Base-by-base conservation (phyloP, 2,113 vertebrate genomes). In the Dendropsophus ebraccatus region DNA sequence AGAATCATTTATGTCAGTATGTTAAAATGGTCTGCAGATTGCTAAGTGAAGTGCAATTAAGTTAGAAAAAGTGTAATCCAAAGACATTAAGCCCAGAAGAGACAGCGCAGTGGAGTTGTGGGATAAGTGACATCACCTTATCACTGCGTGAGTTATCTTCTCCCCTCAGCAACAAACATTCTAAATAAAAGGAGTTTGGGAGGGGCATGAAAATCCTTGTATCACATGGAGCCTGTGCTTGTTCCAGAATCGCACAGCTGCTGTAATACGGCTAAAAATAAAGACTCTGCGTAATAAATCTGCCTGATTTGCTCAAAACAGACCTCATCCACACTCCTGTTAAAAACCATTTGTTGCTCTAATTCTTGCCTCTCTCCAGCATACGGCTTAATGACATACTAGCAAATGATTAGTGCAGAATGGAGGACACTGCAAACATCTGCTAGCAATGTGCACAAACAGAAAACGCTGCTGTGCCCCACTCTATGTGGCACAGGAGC, bases 131-230 rank as follows among this genome's bases (percentile, higher is more conserved):
- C 60, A 69, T 81, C 37, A 81, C 45, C 45, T 67, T 67, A 81
- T 81, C 79, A 49, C 60, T 60, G 77, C 77, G n/a, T 80, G 77
- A 80, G 41, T 83, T 73, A 56, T 56, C 45, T 56, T 73, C 35
- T 37, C 28, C 47, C 32, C 50, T 41, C 21, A 70, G 62, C 62
- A 82, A 70, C 81, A 52, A 16, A 69, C 19, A 70, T 49, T 69
- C 52, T 50, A 82, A 70, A 81, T 76, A 82, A 41, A 30, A 49
- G 25, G 25, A 37, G 32, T 21, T 45, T 4, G 25, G 25, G 79
- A 32, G 45, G 79, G 58, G 32, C 32, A 21, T 11, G 14, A 25
- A 54, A 84, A 45, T 37, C 52, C 70, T 75, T 41, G 23, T 8
- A 62, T 49, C 47, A 49, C 65, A 70, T 69, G 69, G 14, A 84